Percentiles rank a stretch among this genome's conserved stretches.
These are phyloP conservation scores for Callipepla californica DNA, from an alignment of 2,113 vertebrate species.

Conservation along the genomic window DNA sequence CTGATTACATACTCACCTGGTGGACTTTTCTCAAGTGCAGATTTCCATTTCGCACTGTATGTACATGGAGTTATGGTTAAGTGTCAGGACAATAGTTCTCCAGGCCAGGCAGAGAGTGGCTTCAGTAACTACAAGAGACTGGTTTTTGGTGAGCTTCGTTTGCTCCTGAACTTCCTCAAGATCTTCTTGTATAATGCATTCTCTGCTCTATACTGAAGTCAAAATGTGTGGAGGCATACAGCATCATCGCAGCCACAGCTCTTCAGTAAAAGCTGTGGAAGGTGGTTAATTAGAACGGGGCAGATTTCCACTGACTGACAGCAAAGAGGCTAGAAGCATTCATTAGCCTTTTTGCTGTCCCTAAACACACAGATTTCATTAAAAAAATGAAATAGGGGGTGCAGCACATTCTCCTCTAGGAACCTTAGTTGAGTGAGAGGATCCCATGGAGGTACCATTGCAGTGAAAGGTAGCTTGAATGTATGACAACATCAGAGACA, in stretches of 20 bases:
- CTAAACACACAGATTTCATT: background rate
- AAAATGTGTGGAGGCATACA: background rate
- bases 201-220: background rate
- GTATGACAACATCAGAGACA: background rate
- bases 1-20: background rate
- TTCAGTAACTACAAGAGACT: background rate
- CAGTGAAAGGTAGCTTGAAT: background rate
- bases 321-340: background rate
- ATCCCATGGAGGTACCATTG: accelerated
- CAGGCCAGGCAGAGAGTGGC: background rate
- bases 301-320: background rate
- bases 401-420: background rate
- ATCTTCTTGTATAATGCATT: background rate
- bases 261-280: background rate
- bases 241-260: background rate
- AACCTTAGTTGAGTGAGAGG: background rate
- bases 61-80: background rate
- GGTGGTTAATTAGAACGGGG: background rate
- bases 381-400: background rate
- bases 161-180: background rate
- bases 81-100: background rate
- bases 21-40: slow-evolving; percentile 7
- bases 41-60: background rate
- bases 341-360: background rate
- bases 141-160: background rate